Conservation (phyloP, 2,888 invertebrate genomes). For the Tinea semifulvella region DNA sequence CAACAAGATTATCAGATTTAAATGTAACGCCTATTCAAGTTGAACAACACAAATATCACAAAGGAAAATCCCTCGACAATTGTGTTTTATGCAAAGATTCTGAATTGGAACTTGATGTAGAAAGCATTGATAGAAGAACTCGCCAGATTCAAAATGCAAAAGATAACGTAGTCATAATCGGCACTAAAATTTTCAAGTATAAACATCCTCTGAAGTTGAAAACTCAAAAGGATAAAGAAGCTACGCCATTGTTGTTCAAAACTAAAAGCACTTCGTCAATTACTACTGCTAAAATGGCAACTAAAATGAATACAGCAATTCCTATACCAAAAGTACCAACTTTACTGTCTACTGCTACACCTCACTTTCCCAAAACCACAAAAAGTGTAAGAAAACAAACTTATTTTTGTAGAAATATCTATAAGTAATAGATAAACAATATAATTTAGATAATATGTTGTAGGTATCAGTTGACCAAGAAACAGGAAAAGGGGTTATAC, state of each 20-base stretch:
- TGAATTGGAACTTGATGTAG: slow-evolving; percentile 28
- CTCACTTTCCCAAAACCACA: background rate
- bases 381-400: background rate
- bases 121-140: slow-evolving; percentile 22
- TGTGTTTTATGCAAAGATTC: slow-evolving; percentile 25
- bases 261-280: slow-evolving; percentile 16
- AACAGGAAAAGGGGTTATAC: slow-evolving; percentile 34
- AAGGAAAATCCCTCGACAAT: slow-evolving; percentile 15
- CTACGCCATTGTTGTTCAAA: slow-evolving; percentile 27
- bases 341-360: background rate
- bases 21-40: slow-evolving; percentile 13
- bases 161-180: slow-evolving; percentile 31
- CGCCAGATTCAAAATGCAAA: slow-evolving; percentile 18
- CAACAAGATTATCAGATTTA: slow-evolving; percentile 13
- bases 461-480: slow-evolving; percentile 25
- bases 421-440: background rate
- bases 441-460: background rate
- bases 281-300: background rate
- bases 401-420: too few relatives aligned
- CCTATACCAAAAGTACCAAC: background rate
- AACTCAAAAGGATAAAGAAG: slow-evolving; percentile 20
- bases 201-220: slow-evolving; percentile 22
- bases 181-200: slow-evolving; percentile 32
- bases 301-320: background rate
- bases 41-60: slow-evolving; percentile 18